Percentiles rank a stretch among this genome's conserved stretches.
phyloP scores from a whole-genome alignment of 2,797 vertebrate species.

The Hemibagrus guttatus region DNA sequence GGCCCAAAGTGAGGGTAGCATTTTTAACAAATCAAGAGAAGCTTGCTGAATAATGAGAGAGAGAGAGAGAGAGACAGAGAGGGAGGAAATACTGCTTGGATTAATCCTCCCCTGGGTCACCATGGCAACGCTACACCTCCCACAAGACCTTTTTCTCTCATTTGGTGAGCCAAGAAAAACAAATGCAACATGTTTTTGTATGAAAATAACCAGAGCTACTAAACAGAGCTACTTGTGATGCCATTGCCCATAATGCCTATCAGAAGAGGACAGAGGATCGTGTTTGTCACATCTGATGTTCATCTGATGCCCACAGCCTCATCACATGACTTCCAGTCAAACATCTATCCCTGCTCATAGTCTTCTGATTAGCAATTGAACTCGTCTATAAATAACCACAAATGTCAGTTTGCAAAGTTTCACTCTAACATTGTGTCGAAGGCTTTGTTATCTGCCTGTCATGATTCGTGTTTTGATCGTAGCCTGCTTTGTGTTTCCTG shows the following conservation, averaged over 20 bases:
- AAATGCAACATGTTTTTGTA: neutral
- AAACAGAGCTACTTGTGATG: neutral
- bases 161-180: neutral
- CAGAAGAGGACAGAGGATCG: neutral
- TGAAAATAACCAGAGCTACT: neutral
- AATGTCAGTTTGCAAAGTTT: neutral
- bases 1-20: conserved; percentile 68
- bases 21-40: conserved; percentile 76
- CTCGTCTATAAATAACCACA: neutral
- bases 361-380: neutral
- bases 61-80: conserved; percentile 48
- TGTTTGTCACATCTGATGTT: neutral
- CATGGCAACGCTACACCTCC: conserved; percentile 8
- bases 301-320: neutral
- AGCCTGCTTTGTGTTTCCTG: neutral
- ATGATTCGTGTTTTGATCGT: neutral
- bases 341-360: neutral
- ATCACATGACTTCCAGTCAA: neutral
- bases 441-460: neutral
- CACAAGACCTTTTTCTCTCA: conserved; percentile 3
- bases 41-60: conserved; percentile 76
- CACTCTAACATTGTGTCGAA: neutral
- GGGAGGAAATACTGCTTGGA: neutral
- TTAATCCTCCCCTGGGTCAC: conserved; percentile 16
- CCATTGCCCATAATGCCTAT: neutral